Base-by-base conservation (phyloP, 2,113 vertebrate genomes). In the Hippocampus guttulatus region DNA sequence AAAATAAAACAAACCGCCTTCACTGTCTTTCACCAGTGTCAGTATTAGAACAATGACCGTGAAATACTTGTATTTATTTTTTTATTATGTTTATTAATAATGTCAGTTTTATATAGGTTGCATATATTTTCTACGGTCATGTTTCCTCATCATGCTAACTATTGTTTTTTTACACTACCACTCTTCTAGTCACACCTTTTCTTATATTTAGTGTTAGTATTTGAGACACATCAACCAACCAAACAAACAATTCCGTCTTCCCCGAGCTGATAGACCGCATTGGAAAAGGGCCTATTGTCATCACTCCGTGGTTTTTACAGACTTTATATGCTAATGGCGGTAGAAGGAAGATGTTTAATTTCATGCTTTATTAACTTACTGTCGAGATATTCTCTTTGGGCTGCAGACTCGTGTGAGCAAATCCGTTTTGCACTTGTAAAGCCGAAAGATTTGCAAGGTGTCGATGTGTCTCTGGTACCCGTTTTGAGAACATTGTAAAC, bases 291-390 rank as follows among this genome's bases (percentile, higher is more conserved):
- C 82, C 77, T 77, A 64, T 76, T 76, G 75, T 74, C 79, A 51
- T 23, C 58, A 63, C 73, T 79, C 57, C 68, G 62, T 71, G 76
- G 75, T 67, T 64, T 55, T 69, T 68, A 87, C 43, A 12, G 81
- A 86, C 88, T 85, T 84, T 77, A 79, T 91, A 91, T 88, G 88
- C 86, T 88, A 90, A 82, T 75, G 77, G 82, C 70, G 74, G 79
- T 73, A 8, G 62, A 69, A 75, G 76, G 70, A 63, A n/a, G 75
- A 77, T 82, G 79, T 82, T 76, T 67, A 60, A 69, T 38, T 79
- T 73, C 66, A 45, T 54, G 8, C 55, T 73, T 79, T 64, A 51
- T 51, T 73, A 77, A 84, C 70, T 74, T 61, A 70, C 67, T 77
- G 76, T 54, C 62, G 75, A 81, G 81, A 23, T 67, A 16, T 76